Evolutionary conservation across 2,797 vertebrate species (phyloP).

Genomic region (Gephyroberyx darwinii): DNA sequence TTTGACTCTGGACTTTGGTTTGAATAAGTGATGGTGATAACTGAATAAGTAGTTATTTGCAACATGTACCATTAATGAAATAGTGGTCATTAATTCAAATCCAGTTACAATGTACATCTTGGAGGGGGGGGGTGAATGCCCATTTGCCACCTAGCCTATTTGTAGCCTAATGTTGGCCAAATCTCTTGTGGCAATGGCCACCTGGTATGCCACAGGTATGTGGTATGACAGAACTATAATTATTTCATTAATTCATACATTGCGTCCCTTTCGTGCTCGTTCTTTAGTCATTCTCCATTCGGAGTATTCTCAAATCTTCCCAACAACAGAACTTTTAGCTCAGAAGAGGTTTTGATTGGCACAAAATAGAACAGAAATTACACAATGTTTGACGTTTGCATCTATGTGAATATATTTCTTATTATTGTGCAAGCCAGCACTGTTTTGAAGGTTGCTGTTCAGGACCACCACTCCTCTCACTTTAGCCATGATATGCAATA

Average conservation of each 20-base stretch:
- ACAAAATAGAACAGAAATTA: background rate
- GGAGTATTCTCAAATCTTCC: background rate
- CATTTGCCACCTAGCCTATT: too few species aligned
- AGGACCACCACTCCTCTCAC: background rate
- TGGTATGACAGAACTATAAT: background rate
- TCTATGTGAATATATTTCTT: background rate
- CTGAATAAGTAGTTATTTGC: background rate
- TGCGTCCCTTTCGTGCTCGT: background rate
- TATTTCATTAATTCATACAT: too few species aligned
- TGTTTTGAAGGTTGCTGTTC: conserved; percentile 19
- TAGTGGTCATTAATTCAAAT: background rate
- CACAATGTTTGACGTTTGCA: background rate
- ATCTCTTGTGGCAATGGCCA: background rate
- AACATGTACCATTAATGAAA: conserved; percentile 5
- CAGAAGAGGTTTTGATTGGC: background rate
- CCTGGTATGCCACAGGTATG: background rate
- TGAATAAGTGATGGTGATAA: background rate
- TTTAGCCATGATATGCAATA: conserved; percentile 30
- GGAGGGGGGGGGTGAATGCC: too few species aligned
- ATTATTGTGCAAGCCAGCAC: background rate
- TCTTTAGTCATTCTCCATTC: background rate
- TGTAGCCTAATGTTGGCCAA: background rate
- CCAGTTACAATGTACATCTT: too few species aligned
- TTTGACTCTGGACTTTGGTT: too few species aligned
- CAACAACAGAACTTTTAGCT: background rate